Evolutionary conservation across 2,888 invertebrate genomes (phyloP), one percentile per base, ranked within the genome.

Genomic region (Cheilosia grossa): DNA sequence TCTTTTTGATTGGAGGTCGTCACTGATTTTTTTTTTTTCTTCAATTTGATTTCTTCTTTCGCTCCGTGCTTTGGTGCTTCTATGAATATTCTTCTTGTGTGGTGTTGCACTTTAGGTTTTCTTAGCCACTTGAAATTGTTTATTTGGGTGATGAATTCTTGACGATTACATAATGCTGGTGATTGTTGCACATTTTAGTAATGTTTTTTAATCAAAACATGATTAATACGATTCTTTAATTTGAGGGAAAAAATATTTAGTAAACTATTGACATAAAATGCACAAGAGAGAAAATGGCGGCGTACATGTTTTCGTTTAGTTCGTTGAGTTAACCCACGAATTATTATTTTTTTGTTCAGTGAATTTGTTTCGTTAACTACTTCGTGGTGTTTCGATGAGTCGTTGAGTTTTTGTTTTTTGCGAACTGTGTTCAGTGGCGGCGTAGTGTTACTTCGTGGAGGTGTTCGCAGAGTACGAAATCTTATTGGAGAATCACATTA

Each of bases 201-300:
- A 61, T 72, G 75, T 70, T 86, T 72, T 82, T 87, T 86, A 72
- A 87, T 69, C 69, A 87, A 80, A 87, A 85, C 85, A 88, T 87
- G 79, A 75, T 78, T 58, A 49, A 73, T 75, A 73, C 86, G 85
- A 70, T 58, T 61, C 59, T 59, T 30, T 82, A 86, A 79, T 86
- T 74, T 51, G 73, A 59, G 59, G 61, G 58, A 82, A 81, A 86
- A 86, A 73, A 47, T 77, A 78, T 78, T 86, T 88, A 63, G 88
- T 88, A 88, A 88, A 88, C 88, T 88, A 88, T 88, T 88, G 89
- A 88, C 88, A 89, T 88, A 88, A 88, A 88, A 88, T 88, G 88
- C 88, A 89, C 88, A 88, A 89, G 88, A 89, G 88, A 89, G 88
- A 89, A 89, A 89, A 89, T 89, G 89, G 89, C 89, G 89, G 89